Evolutionary conservation across 2,113 vertebrate species (phyloP).

Genomic region (Clarias macrocephalus): DNA sequence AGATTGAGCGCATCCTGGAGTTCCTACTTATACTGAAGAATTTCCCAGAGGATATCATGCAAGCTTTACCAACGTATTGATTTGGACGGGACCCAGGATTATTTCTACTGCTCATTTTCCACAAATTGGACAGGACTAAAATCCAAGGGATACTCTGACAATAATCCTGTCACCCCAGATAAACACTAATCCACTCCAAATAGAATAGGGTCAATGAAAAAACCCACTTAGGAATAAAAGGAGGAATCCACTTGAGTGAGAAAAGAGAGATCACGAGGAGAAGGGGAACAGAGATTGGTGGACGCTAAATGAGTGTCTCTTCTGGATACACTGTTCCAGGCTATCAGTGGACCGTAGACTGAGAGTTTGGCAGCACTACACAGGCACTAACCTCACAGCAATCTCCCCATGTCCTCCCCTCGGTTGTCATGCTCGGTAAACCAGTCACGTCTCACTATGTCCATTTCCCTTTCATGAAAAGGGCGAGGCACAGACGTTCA

Average conservation of each 20-base stretch:
- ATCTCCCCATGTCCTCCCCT: slow-evolving; percentile 15
- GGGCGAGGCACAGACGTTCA: slow-evolving; percentile 33
- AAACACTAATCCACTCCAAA: neutral
- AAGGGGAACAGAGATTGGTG: neutral
- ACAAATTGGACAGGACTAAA: neutral
- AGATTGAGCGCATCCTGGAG: neutral
- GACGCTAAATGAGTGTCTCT: neutral
- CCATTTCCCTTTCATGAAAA: slow-evolving; percentile 51
- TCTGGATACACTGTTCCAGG: slow-evolving; percentile 34
- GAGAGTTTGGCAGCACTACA: slow-evolving; percentile 46
- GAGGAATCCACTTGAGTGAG: neutral
- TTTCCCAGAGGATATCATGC: neutral
- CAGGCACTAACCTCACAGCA: slow-evolving; percentile 15
- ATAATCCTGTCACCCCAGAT: neutral
- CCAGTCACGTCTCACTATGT: slow-evolving; percentile 46
- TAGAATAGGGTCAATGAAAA: neutral
- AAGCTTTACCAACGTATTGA: neutral
- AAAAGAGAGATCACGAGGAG: neutral
- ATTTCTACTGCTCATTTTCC: neutral
- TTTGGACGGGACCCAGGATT: neutral
- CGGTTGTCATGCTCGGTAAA: slow-evolving; percentile 50
- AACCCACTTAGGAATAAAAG: neutral
- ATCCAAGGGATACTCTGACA: neutral
- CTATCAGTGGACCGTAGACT: slow-evolving; percentile 33
- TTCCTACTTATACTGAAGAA: neutral